Percentiles rank a stretch among this genome's conserved stretches.
These are phyloP conservation scores for Monarcha castaneiventris DNA, from an alignment of 2,113 vertebrate species.

Conservation along the genomic window DNA sequence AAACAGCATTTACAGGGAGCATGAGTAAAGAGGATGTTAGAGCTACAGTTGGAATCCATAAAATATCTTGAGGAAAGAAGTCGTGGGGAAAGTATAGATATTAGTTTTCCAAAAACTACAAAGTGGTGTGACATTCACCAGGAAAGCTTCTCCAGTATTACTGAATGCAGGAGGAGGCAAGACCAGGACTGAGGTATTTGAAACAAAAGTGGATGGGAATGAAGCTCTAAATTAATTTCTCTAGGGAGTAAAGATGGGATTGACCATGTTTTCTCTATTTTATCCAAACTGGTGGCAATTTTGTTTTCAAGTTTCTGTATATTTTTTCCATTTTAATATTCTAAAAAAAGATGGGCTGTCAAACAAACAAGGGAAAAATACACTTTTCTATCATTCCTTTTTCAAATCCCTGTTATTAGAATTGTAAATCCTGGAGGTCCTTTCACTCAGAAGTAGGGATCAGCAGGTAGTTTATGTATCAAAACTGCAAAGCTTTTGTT, in stretches of 20 bases:
- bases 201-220: neutral
- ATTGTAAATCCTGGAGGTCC: neutral
- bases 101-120: neutral
- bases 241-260: neutral
- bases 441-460: neutral
- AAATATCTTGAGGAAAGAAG: neutral
- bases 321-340: neutral
- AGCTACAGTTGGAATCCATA: neutral
- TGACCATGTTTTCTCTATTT: neutral
- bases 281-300: neutral
- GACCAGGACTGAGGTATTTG: neutral
- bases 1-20: neutral
- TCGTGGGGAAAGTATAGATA: neutral
- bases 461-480: neutral
- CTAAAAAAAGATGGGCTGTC: neutral
- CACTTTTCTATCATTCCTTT: neutral
- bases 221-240: neutral
- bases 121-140: neutral
- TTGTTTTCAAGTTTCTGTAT: neutral
- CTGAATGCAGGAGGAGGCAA: neutral
- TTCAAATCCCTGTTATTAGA: conserved; percentile 1
- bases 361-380: neutral
- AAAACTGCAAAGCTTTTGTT: neutral
- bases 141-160: neutral
- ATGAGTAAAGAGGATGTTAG: neutral